phyloP scores from a whole-genome alignment of 2,113 vertebrate genomes.

The Lamprologus callipterus region DNA sequence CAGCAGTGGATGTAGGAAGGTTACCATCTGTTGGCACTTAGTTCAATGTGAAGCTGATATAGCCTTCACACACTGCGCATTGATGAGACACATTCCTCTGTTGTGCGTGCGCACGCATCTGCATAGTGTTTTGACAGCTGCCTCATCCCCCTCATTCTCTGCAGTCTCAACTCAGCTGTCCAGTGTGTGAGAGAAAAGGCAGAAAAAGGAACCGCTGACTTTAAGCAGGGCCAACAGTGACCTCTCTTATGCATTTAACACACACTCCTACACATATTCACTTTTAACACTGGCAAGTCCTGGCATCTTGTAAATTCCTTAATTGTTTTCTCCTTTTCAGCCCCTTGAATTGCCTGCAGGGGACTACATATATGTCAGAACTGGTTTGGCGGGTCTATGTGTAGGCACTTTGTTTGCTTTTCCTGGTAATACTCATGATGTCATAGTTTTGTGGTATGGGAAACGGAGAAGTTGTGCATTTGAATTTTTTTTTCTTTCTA shows the following conservation, averaged over 20 bases:
- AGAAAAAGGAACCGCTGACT: not conserved
- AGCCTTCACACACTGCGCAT: not conserved
- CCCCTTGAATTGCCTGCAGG: not conserved
- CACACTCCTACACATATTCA: not conserved
- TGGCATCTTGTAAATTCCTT: not conserved
- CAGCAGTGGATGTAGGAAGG: not conserved
- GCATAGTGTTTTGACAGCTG: constrained; percentile 31
- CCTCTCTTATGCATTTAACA: not conserved
- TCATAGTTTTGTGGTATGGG: not conserved
- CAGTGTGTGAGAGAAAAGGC: not conserved
- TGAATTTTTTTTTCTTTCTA: not conserved
- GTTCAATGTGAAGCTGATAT: not conserved
- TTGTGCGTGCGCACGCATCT: not conserved
- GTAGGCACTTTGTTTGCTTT: not conserved
- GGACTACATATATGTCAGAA: not conserved
- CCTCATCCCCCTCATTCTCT: not conserved
- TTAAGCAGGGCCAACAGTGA: not conserved
- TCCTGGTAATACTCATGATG: not conserved
- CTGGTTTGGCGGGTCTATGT: constrained; percentile 6
- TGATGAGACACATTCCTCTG: constrained; percentile 29
- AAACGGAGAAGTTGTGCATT: not conserved
- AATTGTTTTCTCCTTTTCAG: not conserved
- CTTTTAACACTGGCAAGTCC: not conserved
- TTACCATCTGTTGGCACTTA: constrained; percentile 22
- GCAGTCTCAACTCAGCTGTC: constrained; percentile 17